phyloP scores from a whole-genome alignment of 1,140 invertebrate genomes.

The Rhynchophorus ferrugineus region DNA sequence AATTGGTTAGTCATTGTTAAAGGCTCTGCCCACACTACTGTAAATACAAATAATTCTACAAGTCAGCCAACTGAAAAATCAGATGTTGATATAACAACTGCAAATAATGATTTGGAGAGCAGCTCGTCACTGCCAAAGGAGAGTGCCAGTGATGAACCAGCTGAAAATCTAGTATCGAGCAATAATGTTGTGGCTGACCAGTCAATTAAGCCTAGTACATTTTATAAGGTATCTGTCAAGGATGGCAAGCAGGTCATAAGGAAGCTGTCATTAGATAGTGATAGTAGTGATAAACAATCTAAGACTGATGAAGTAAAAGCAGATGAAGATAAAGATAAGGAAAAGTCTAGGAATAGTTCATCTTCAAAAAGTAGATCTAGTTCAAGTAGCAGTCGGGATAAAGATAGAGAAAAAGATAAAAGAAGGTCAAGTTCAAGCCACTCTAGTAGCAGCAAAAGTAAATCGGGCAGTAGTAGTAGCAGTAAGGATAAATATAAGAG shows the following conservation, averaged over 20 bases:
- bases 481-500: constrained; percentile 21
- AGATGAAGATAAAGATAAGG: constrained; percentile 33
- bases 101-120: too few species aligned
- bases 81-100: too few species aligned
- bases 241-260: constrained; percentile 66
- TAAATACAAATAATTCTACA: too few species aligned
- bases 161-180: too few species aligned
- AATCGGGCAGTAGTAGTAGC: constrained; percentile 13
- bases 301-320: constrained; percentile 3
- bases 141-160: too few species aligned
- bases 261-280: constrained; percentile 45
- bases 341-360: constrained; percentile 34
- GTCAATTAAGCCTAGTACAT: constrained; percentile 35
- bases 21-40: constrained; percentile 9
- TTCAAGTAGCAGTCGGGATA: constrained; percentile 35
- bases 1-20: constrained; percentile 85
- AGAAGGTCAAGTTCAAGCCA: constrained; percentile 7
- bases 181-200: constrained; percentile 24
- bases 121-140: too few species aligned
- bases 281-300: constrained; percentile 19
- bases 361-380: constrained; percentile 34
- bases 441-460: constrained; percentile 28
- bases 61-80: not conserved
- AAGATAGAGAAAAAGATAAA: constrained; percentile 36
- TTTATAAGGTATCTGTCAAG: constrained; percentile 62